Base-by-base conservation (phyloP, 2,888 invertebrate genomes). In the Rhogogaster chlorosoma region DNA sequence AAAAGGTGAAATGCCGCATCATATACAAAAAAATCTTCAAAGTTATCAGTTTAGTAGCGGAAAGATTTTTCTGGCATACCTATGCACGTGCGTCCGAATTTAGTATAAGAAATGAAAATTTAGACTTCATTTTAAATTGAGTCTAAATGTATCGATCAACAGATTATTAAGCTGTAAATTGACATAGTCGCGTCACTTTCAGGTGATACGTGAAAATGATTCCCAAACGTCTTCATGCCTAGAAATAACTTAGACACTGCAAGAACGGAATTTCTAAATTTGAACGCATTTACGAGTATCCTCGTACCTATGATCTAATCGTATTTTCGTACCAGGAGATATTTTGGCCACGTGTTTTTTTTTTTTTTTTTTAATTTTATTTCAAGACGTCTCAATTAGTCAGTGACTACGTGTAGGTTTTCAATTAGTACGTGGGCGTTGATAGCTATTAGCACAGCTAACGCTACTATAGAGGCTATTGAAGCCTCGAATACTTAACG, bases 371-470 rank as follows among this genome's bases (percentile, higher is more conserved):
- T 61, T 67, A 12, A 1, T 26, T 75, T 36, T 10, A n/a, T 45
- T n/a, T n/a, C 29, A 22, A 29, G 32, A 67, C 42, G 32, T 42
- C 36, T 83, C 83, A 67, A 83, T 67, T 83, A 83, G 70, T 32
- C 83, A 0, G 32, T 67, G 67, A 70, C 26, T 80, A 86, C 86
- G 86, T 87, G 87, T 87, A 85, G 86, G 77, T 83, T 88, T 87
- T 85, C 87, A 88, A 88, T 88, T 88, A 88, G 87, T 87, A 84
- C 88, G 86, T 83, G 83, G 73, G 80, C 87, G 82, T 85, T 42
- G 73, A 83, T 83, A 86, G 84, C 84, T 80, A 84, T 85, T 84
- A 86, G 78, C 83, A 70, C 38, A n/a, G 61, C 36, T 38, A 80
- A 22, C 80, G 80, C 32, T 36, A 80, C 80, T 80, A 38, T 38